A percentile compares a stretch with the other conserved stretches of the same genome.
phyloP scores from a whole-genome alignment of 2,888 invertebrate genomes.

The Melinaea marsaeus region DNA sequence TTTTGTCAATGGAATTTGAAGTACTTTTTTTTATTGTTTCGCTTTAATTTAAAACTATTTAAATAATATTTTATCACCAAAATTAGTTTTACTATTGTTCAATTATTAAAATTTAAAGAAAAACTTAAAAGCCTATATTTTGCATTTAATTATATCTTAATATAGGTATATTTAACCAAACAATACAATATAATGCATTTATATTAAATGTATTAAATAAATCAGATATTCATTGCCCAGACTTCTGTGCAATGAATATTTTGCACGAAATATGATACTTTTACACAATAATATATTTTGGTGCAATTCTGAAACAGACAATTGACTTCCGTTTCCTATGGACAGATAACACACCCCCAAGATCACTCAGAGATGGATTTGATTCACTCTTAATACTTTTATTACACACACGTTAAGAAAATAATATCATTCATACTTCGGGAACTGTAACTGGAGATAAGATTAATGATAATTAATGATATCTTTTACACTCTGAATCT shows the following conservation, averaged over 20 bases:
- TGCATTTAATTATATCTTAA: too few relatives aligned
- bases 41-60: neutral
- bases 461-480: too few relatives aligned
- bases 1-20: conserved; percentile 30
- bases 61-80: too few relatives aligned
- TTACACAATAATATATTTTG: conserved; percentile 48
- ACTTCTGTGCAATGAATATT: neutral
- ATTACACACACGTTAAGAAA: too few relatives aligned
- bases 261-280: conserved; percentile 53
- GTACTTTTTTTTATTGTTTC: neutral
- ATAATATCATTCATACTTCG: too few relatives aligned
- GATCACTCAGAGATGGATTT: conserved; percentile 37
- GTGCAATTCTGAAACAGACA: conserved; percentile 54
- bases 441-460: too few relatives aligned
- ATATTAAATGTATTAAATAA: neutral
- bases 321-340: conserved; percentile 71
- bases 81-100: too few relatives aligned
- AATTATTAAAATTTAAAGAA: too few relatives aligned
- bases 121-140: too few relatives aligned
- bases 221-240: neutral
- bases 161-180: too few relatives aligned
- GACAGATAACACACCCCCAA: conserved; percentile 65
- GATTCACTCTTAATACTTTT: conserved; percentile 11
- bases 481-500: too few relatives aligned
- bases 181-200: too few relatives aligned